Conservation (phyloP, 2,797 vertebrate genomes). For the Novumbra hubbsi region DNA sequence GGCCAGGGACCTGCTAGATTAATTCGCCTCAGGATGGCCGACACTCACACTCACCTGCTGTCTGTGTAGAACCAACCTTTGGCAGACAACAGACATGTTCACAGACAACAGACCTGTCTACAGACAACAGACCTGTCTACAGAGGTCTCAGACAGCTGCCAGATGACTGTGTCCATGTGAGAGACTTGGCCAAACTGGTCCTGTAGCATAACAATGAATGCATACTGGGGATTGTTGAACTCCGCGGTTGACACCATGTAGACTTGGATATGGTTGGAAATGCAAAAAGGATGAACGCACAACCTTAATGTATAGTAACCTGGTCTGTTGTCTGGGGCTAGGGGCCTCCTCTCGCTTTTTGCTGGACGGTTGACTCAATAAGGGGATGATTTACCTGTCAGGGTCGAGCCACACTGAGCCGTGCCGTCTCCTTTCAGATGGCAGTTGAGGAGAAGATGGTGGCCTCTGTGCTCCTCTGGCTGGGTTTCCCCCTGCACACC, state of each 20-base stretch:
- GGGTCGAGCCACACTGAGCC: conserved; percentile 6
- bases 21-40: conserved; percentile 25
- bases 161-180: not conserved
- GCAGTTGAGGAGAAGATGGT: conserved; percentile 76
- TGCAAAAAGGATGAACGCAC: not conserved
- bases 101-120: not conserved
- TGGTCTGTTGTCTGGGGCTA: too few species aligned
- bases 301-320: not conserved
- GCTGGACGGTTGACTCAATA: conserved; percentile 33
- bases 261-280: not conserved
- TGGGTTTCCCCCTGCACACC: conserved; percentile 31
- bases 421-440: conserved; percentile 56
- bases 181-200: not conserved
- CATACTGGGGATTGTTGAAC: not conserved
- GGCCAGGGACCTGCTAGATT: conserved; percentile 36
- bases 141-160: conserved; percentile 4
- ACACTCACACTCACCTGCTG: conserved; percentile 35
- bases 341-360: not conserved
- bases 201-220: not conserved
- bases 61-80: not conserved
- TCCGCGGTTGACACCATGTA: not conserved
- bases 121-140: too few species aligned
- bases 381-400: conserved; percentile 15
- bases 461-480: conserved; percentile 66
- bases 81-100: not conserved